Evolutionary conservation across 2,797 vertebrate species (phyloP).

Genomic region (Megalops cyprinoides): DNA sequence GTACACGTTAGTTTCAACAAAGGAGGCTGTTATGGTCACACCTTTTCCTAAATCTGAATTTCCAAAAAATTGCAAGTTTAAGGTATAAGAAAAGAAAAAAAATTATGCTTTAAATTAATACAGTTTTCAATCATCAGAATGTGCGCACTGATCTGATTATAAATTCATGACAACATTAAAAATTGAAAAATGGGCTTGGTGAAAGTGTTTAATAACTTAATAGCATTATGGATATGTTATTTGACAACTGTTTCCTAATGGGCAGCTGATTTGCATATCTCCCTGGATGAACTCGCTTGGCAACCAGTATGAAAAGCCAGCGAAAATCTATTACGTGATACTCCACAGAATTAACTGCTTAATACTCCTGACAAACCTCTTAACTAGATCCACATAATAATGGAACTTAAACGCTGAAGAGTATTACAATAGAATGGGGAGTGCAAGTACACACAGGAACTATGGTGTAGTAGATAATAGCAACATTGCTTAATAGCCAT

Average conservation of each 20-base stretch:
- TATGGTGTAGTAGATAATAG: background rate
- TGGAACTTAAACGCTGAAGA: background rate
- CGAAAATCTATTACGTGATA: background rate
- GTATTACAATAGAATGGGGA: background rate
- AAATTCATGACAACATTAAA: background rate
- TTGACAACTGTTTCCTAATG: background rate
- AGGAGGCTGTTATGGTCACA: too few species aligned
- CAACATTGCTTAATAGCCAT: background rate
- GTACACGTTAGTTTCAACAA: too few species aligned
- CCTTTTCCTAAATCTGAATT: too few species aligned
- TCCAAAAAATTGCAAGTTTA: too few species aligned
- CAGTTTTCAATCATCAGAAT: too few species aligned
- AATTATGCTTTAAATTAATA: background rate
- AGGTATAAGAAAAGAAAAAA: too few species aligned
- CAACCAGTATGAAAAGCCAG: background rate
- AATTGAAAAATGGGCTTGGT: background rate
- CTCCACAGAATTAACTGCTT: constrained; percentile 8
- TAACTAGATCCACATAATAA: background rate
- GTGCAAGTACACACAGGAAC: background rate
- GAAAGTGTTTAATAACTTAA: constrained; percentile 2
- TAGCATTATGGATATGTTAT: background rate
- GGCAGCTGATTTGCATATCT: background rate
- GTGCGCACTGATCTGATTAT: too few species aligned
- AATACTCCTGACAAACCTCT: constrained; percentile 9
- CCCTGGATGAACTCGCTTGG: background rate